Base-by-base conservation (phyloP, 2,797 vertebrate genomes). In the Antennarius maculatus region DNA sequence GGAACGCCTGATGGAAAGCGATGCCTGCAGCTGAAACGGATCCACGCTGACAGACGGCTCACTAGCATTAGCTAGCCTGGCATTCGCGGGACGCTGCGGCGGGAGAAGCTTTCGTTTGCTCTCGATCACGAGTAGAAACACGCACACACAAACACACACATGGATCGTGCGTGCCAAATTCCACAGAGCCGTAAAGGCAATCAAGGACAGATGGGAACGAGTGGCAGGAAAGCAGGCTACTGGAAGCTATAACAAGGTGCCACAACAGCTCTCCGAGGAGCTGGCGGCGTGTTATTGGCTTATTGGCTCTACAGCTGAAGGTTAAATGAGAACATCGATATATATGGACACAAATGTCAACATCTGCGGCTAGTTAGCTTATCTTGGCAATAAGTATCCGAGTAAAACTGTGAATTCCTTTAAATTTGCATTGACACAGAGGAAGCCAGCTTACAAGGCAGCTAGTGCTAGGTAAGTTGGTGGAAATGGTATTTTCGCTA, bases 31-130 rank as follows among this genome's bases (percentile, higher is more conserved):
- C 85, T 84, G 84, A 86, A 87, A 91, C 76, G 58, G 86, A 89
- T 89, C 84, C 54, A 63, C 29, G 52, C 80, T 82, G 83, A 85
- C 77, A 74, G 87, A 76, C 81, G 73, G 80, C 89, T 91, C 84
- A 83, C 86, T 85, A 74, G 79, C 80, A 84, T 75, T 49, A 68
- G 76, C 80, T 15, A 68, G 83, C 76, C 77, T 56, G 80, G 84
- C 86, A 89, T 92, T 88, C 81, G 77, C 66, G 28, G 74, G 66
- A 85, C 77, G 74, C 57, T 56, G 75, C 45, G 72, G 82, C 87
- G 71, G 86, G 76, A 54, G 54, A 67, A 55, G 75, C 72, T 82
- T 82, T 76, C 67, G 11, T 84, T 84, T 82, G 67, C 80, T 69
- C 79, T 83, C 62, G 53, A 71, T 69, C 71, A 78, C 82, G 81